Base-by-base conservation (phyloP, 2,113 vertebrate species). In the Paradisaea rubra region DNA sequence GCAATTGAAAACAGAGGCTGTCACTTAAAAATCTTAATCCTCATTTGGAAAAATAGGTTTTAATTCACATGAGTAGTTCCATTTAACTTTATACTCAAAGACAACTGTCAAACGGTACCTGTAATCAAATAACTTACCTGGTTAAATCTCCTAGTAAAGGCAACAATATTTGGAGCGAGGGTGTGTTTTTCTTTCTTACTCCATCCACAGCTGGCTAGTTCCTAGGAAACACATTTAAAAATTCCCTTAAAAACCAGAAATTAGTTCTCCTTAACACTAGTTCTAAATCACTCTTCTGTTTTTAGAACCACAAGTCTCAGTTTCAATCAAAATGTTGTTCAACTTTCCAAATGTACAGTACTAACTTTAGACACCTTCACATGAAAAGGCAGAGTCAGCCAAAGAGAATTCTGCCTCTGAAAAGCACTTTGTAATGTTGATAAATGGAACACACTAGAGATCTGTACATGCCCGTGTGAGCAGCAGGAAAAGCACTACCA, bases 111-210 rank as follows among this genome's bases (percentile, higher is more conserved):
- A 94, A 63, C 24, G 64, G 12, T 78, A 69, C 35, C 49, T 63
- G 44, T 23, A 84, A 84, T 50, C 54, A 68, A 70, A 20, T 16
- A 5, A 35, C 88, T 94, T 96, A 99, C 99, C 98, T 99, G 99
- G 97, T 99, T 99, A 97, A 99, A 99, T 80, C 99, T 98, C 84
- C 99, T 98, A n/a, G 99, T 99, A 96, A 99, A 99, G 84, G 99
- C 99, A 81, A 99, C 99, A 70, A 99, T 97, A 42, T 99, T 99
- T 50, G 99, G 99, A 63, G 99, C 98, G 2, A 99, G 98, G 73
- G 98, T 98, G 88, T 99, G 98, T 95, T 99, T 99, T 96, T 99
- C 99, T 91, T 99, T 99, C 95, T 98, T 98, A 91, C 99, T 99
- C 99, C 99, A 99, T 87, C 99, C 99, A 95, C 99, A 99, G 97